These are phyloP conservation scores for Drymodes brunneopygia DNA, from an alignment of 2,113 vertebrate genomes.

Conservation along the genomic window DNA sequence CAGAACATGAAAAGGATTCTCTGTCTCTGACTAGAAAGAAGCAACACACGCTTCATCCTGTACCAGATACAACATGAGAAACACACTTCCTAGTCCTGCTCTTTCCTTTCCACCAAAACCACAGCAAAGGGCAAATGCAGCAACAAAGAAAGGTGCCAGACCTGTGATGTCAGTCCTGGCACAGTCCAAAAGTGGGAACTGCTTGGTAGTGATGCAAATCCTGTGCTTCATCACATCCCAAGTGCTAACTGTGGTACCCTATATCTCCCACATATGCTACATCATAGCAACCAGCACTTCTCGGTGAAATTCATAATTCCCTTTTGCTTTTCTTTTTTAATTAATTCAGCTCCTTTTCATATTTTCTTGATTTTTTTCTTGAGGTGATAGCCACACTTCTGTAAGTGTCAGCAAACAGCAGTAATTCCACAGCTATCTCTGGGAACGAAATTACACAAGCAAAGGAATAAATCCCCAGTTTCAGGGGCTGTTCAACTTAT, in stretches of 20 bases:
- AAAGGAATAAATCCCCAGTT: neutral
- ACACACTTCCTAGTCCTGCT: neutral
- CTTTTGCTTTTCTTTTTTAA: neutral
- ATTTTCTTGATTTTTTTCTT: constrained; percentile 1
- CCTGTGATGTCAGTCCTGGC: neutral
- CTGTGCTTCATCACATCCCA: neutral
- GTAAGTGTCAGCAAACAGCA: neutral
- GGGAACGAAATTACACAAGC: neutral
- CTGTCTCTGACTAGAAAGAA: neutral
- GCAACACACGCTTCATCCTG: neutral
- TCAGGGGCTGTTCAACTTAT: neutral
- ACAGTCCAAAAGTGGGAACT: neutral
- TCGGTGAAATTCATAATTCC: neutral
- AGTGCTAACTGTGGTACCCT: neutral
- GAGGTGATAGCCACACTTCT: neutral
- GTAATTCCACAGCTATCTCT: neutral
- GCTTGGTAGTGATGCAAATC: neutral
- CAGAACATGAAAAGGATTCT: neutral
- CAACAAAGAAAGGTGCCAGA: neutral
- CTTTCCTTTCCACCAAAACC: neutral
- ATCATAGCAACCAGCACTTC: neutral
- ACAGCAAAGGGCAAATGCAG: neutral
- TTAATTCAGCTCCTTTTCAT: neutral
- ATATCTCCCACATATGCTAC: fast-evolving
- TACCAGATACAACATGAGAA: neutral